Evolutionary conservation across 2,888 invertebrate species (phyloP).

Genomic region (Heliconius hortense): DNA sequence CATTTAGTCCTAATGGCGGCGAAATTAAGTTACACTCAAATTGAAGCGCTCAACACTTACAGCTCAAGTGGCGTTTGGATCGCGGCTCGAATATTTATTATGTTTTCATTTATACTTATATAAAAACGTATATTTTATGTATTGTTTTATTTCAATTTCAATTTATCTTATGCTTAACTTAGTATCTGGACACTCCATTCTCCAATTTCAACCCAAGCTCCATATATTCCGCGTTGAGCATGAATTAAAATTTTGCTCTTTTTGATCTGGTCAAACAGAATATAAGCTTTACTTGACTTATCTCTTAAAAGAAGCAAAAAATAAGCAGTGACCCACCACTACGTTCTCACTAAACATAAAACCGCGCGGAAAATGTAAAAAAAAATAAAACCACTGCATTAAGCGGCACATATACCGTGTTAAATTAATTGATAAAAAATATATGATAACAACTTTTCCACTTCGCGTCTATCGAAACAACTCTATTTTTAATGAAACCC

Average conservation of each 20-base stretch:
- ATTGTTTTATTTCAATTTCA: background rate
- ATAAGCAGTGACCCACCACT: too few species aligned
- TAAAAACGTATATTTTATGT: background rate
- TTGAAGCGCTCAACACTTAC: constrained; percentile 44
- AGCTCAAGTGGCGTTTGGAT: constrained; percentile 26
- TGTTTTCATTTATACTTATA: background rate
- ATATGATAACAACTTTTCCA: background rate
- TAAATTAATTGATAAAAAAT: constrained; percentile 9
- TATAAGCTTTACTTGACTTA: too few species aligned
- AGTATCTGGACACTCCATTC: background rate
- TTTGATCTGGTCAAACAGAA: too few species aligned
- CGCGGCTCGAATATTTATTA: constrained; percentile 9
- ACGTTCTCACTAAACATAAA: too few species aligned
- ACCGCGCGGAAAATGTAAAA: background rate
- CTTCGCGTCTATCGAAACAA: constrained; percentile 7
- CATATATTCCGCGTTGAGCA: background rate
- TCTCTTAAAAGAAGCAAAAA: too few species aligned
- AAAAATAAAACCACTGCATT: too few species aligned
- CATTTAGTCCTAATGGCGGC: constrained; percentile 67
- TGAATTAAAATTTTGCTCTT: too few species aligned
- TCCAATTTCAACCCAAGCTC: background rate
- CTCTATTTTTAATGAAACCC: constrained; percentile 4
- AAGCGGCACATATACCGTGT: background rate
- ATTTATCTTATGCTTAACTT: background rate
- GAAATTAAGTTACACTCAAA: constrained; percentile 73